These are phyloP conservation scores for Rhizoglyphus robini DNA, from an alignment of 1,140 invertebrate species.

Conservation along the genomic window DNA sequence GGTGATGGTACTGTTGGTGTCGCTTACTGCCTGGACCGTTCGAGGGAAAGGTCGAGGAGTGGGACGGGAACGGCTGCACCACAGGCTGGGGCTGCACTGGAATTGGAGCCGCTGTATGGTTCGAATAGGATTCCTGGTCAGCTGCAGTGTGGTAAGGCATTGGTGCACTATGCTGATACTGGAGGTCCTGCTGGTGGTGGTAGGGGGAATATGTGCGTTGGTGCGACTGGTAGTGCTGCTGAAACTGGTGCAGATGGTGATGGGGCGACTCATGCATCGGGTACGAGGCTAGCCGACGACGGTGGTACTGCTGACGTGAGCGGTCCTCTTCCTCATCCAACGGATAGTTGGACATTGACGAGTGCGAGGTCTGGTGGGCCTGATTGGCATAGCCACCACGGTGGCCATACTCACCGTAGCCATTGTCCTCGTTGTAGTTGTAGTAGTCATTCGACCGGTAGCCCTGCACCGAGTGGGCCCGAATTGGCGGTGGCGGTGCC, in stretches of 20 bases:
- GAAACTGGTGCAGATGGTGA: neutral
- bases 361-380: neutral
- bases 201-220: neutral
- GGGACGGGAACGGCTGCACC: neutral
- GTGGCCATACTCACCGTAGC: no score
- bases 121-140: neutral
- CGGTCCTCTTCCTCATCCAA: neutral
- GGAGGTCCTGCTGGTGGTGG: neutral
- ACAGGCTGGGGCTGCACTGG: neutral
- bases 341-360: neutral
- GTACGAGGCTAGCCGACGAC: constrained; percentile 11
- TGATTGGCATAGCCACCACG: no score
- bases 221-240: neutral
- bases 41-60: neutral
- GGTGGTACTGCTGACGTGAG: neutral
- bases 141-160: neutral
- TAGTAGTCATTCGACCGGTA: neutral
- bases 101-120: neutral
- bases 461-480: neutral
- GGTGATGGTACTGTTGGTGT: neutral
- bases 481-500: neutral
- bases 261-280: constrained; percentile 6
- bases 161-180: no score
- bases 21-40: neutral
- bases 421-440: neutral